Conservation (phyloP, 2,888 invertebrate genomes). For the Protula sp. region DNA sequence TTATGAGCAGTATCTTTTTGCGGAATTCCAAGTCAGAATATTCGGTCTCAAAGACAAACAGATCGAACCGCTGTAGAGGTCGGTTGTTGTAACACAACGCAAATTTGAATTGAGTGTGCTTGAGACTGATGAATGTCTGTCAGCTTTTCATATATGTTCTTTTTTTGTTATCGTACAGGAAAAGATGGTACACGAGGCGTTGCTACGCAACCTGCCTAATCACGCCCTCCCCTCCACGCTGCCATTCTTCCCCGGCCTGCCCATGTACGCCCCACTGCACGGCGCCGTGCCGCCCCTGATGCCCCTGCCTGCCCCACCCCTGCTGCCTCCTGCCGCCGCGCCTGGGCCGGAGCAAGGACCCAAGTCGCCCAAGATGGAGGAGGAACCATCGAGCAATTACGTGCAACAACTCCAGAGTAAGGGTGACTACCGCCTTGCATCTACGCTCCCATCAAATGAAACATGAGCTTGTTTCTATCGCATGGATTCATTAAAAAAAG, state of each 20-base stretch:
- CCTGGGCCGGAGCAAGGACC: neutral
- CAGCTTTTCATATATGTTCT: too few relatives aligned
- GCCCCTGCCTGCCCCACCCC: neutral
- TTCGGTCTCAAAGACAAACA: too few relatives aligned
- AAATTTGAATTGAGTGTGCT: too few relatives aligned
- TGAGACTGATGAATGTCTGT: too few relatives aligned
- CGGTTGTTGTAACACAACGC: too few relatives aligned
- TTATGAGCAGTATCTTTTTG: too few relatives aligned
- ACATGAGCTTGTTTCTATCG: too few relatives aligned
- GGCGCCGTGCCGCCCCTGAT: constrained; percentile 2
- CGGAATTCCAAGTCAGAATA: too few relatives aligned
- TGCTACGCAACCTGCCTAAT: neutral
- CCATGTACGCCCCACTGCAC: neutral
- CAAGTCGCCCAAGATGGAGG: neutral
- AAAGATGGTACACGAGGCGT: neutral
- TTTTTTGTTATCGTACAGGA: too few relatives aligned
- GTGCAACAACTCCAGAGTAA: constrained; percentile 1
- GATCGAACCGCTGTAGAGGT: too few relatives aligned
- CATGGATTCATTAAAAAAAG: neutral
- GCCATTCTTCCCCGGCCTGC: neutral
- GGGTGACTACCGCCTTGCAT: neutral
- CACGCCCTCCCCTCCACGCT: neutral
- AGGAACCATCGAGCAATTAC: neutral
- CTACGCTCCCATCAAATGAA: too few relatives aligned
- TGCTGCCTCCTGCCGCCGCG: neutral